Conservation (phyloP, 2,888 invertebrate species). For the Polietes domitor region DNA sequence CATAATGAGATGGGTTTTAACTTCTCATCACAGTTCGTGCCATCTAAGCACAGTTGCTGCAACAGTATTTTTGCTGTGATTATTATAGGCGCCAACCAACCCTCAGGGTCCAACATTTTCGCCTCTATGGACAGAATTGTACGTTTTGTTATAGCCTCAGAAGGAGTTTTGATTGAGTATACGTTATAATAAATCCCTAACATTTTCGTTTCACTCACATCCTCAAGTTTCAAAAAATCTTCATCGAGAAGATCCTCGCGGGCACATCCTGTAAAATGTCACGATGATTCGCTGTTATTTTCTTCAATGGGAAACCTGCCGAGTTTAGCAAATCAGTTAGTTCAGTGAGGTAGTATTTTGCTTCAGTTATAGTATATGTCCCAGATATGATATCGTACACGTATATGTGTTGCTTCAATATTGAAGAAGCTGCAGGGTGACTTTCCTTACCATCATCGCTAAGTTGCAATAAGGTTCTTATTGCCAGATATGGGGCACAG, state of each 20-base stretch:
- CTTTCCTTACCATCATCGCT: no score
- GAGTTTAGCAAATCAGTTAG: no score
- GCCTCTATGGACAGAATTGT: not conserved
- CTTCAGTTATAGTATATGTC: not conserved
- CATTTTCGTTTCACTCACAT: no score
- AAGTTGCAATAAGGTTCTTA: no score
- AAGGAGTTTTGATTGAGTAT: no score
- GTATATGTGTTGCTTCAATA: no score
- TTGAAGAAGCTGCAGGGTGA: no score
- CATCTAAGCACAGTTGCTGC: conserved; percentile 2
- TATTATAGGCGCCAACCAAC: not conserved
- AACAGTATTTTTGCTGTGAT: conserved; percentile 6
- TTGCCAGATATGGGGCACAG: no score
- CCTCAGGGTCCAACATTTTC: not conserved
- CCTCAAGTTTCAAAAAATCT: no score
- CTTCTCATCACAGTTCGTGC: conserved; percentile 30
- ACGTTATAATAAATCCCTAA: conserved; percentile 1
- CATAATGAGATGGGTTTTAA: not conserved
- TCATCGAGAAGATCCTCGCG: not conserved
- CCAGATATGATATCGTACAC: conserved; percentile 2
- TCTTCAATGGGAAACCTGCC: no score
- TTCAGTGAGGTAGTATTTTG: no score
- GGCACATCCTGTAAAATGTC: not conserved
- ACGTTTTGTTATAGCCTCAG: conserved; percentile 16
- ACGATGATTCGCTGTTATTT: no score